Evolutionary conservation across 2,888 invertebrate species (phyloP).

Genomic region (Torymus texanus): DNA sequence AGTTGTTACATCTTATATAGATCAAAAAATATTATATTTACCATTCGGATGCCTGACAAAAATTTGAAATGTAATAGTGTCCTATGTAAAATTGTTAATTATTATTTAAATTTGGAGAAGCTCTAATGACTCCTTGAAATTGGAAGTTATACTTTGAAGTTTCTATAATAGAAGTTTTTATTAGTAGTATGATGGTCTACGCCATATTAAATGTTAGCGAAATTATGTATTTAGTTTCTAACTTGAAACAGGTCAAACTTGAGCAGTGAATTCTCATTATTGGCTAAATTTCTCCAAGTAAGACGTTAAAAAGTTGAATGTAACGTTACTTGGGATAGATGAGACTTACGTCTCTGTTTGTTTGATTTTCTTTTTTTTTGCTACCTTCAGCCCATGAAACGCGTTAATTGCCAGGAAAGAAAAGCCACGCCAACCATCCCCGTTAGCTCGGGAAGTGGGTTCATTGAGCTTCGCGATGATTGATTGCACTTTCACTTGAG

Average conservation of each 20-base stretch:
- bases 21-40: too few species aligned
- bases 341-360: not conserved
- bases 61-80: too few species aligned
- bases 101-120: too few species aligned
- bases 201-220: not conserved
- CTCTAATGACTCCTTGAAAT: too few species aligned
- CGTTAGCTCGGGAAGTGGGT: not conserved
- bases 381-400: not conserved
- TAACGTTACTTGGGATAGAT: slow-evolving; percentile 1
- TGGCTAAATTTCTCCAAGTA: slow-evolving; percentile 1
- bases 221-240: not conserved
- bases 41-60: too few species aligned
- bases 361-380: not conserved
- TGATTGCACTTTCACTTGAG: slow-evolving; percentile 26
- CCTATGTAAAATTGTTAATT: too few species aligned
- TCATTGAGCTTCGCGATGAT: slow-evolving; percentile 16
- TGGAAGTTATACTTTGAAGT: too few species aligned
- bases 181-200: too few species aligned
- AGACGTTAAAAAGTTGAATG: not conserved
- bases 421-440: slow-evolving; percentile 1
- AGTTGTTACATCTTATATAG: too few species aligned
- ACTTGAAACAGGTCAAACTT: not conserved
- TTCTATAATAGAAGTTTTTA: too few species aligned
- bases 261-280: slow-evolving; percentile 7
- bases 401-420: slow-evolving; percentile 37